Evolutionary conservation across 1,140 invertebrate species (phyloP).

Genomic region (Protaetia brevitarsis): DNA sequence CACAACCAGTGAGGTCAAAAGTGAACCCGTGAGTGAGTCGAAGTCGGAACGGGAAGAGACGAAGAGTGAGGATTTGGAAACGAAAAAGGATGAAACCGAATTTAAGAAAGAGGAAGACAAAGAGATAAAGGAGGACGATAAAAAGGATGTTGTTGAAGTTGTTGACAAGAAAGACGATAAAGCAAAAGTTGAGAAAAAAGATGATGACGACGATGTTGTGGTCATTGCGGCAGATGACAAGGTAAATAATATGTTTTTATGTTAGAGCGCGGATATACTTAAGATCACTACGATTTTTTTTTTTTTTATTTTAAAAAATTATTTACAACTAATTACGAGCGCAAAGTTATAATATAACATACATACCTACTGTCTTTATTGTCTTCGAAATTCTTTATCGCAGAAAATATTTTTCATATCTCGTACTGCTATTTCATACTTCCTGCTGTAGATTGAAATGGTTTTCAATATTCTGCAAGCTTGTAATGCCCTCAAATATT

Average conservation of each 20-base stretch:
- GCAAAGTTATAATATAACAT: too few relatives aligned
- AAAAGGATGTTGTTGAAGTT: slow-evolving; percentile 35
- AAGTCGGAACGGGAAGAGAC: slow-evolving; percentile 30
- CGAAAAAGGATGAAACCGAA: slow-evolving; percentile 34
- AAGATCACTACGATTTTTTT: not conserved
- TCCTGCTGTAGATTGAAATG: too few relatives aligned
- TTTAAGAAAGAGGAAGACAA: slow-evolving; percentile 41
- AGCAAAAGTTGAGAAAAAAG: slow-evolving; percentile 31
- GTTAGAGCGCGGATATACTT: not conserved
- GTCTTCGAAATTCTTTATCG: too few relatives aligned
- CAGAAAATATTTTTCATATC: too few relatives aligned
- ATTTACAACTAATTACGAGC: too few relatives aligned
- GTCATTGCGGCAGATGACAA: slow-evolving; percentile 56
- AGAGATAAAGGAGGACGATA: slow-evolving; percentile 39
- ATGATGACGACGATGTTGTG: slow-evolving; percentile 55
- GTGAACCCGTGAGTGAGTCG: slow-evolving; percentile 34
- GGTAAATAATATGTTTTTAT: slow-evolving; percentile 38
- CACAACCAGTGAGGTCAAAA: slow-evolving; percentile 34
- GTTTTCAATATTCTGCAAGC: too few relatives aligned
- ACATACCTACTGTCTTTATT: too few relatives aligned
- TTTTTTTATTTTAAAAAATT: not conserved
- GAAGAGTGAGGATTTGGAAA: slow-evolving; percentile 28
- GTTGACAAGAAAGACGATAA: slow-evolving; percentile 53
- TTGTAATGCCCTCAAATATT: too few relatives aligned
- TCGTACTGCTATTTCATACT: too few relatives aligned